Evolutionary conservation across 2,113 vertebrate genomes (phyloP).

Genomic region (Chiloscyllium plagiosum): DNA sequence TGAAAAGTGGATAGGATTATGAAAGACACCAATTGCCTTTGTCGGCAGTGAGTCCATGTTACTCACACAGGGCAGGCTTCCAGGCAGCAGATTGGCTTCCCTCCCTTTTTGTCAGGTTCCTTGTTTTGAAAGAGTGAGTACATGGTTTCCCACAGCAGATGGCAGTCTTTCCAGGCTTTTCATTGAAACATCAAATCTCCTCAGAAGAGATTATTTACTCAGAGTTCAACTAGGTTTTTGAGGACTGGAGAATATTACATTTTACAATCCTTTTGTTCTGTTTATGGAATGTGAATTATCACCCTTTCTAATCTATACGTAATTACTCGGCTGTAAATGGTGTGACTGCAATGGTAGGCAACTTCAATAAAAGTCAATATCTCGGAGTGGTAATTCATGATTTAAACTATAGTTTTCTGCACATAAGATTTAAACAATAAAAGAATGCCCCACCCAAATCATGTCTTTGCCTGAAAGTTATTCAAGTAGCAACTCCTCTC

Average conservation of each 20-base stretch:
- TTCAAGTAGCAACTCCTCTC: background rate
- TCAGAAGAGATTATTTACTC: background rate
- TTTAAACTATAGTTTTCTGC: background rate
- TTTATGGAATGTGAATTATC: background rate
- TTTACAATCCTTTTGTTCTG: background rate
- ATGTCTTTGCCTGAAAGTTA: background rate
- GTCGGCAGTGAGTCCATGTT: background rate
- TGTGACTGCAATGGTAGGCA: background rate
- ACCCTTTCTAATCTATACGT: background rate
- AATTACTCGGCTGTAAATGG: background rate
- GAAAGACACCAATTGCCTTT: background rate
- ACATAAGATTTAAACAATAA: background rate
- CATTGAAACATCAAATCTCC: background rate
- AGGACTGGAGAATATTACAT: background rate
- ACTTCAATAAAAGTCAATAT: background rate
- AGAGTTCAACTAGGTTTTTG: background rate
- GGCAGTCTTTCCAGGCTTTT: slow-evolving; percentile 14
- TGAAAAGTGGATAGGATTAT: background rate
- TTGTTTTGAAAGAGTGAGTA: background rate
- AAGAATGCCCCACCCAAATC: background rate
- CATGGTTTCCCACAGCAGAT: background rate
- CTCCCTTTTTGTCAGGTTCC: background rate
- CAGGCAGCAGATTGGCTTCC: no score
- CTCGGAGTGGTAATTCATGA: background rate
- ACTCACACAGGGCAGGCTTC: background rate